Percentiles rank a stretch among this genome's conserved stretches.
phyloP scores from a whole-genome alignment of 2,797 vertebrate species.

The Sebastes oblongus region DNA sequence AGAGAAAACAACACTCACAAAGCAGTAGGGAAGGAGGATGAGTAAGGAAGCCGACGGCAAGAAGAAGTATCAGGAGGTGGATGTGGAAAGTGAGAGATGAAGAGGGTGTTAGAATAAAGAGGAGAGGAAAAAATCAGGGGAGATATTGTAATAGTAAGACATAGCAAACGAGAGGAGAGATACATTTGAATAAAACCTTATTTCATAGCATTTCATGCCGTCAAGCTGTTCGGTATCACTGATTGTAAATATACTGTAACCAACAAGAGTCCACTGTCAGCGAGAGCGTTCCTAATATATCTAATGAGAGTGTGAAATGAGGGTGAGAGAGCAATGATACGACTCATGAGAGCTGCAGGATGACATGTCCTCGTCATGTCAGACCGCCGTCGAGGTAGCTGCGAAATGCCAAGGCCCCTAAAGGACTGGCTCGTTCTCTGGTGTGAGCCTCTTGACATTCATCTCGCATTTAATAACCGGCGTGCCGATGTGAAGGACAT shows the following conservation, averaged over 20 bases:
- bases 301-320: conserved; percentile 27
- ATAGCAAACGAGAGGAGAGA: background rate
- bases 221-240: conserved; percentile 6
- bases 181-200: conserved; percentile 1
- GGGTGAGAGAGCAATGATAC: conserved; percentile 17
- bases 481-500: conserved; percentile 47
- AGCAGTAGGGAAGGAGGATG: conserved; percentile 23
- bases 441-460: conserved; percentile 51
- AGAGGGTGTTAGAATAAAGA: conserved; percentile 11
- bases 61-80: conserved; percentile 25
- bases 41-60: conserved; percentile 28
- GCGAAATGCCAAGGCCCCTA: conserved; percentile 62
- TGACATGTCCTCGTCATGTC: conserved; percentile 64
- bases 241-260: conserved; percentile 37
- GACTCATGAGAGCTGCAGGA: conserved; percentile 37
- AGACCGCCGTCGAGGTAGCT: conserved; percentile 42
- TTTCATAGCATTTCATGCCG: background rate
- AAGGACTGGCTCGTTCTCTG: conserved; percentile 37
- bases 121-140: background rate
- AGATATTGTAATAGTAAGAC: background rate
- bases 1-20: conserved; percentile 28
- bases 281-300: conserved; percentile 19
- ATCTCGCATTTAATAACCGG: conserved; percentile 61
- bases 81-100: conserved; percentile 8
- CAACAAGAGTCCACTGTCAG: conserved; percentile 10